Evolutionary conservation across 1,140 invertebrate genomes (phyloP).

Genomic region (Brachionus asplanchnoidis): DNA sequence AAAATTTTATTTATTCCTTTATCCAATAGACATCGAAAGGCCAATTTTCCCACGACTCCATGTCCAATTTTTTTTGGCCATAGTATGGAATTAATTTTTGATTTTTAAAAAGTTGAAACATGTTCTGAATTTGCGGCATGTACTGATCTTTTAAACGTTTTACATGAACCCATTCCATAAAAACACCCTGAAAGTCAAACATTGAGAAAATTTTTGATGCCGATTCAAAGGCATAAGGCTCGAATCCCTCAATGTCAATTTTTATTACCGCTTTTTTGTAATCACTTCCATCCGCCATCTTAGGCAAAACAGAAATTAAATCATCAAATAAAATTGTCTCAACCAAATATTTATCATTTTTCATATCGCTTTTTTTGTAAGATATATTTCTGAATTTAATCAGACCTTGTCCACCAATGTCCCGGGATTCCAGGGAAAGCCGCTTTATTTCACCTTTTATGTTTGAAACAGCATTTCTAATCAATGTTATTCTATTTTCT

Average conservation of each 20-base stretch:
- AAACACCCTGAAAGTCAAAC: neutral
- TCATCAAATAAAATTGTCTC: conserved; percentile 24
- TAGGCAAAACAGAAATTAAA: neutral
- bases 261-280: neutral
- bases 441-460: neutral
- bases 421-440: neutral
- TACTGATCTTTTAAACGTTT: too few species aligned
- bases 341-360: conserved; percentile 1
- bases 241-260: conserved; percentile 22
- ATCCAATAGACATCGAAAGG: too few species aligned
- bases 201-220: neutral
- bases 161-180: neutral
- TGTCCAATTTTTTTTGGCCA: too few species aligned
- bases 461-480: neutral
- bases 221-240: neutral
- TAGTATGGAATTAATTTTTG: too few species aligned
- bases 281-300: neutral
- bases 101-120: too few species aligned
- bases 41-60: too few species aligned
- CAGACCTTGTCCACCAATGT: neutral
- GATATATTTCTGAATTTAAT: neutral
- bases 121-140: too few species aligned
- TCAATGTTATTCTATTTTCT: neutral
- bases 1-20: too few species aligned
- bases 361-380: neutral